Base-by-base conservation (phyloP, 2,888 invertebrate genomes). In the Tortrix viridana region DNA sequence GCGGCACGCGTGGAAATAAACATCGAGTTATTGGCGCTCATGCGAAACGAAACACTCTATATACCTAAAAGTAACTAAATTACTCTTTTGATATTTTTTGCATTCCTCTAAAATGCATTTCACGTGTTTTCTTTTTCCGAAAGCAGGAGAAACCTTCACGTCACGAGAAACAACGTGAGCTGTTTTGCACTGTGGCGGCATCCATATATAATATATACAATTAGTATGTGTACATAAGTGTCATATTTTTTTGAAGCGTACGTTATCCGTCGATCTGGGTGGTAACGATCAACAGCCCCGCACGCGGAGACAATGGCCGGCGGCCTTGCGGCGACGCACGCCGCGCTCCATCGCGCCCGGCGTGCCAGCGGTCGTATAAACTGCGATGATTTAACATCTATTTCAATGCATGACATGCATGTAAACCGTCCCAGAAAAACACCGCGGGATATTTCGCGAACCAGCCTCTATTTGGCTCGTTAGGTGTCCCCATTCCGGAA, bases 1-100 rank as follows among this genome's bases (percentile, higher is more conserved):
- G 32, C 37, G 22, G 47, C 60, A 60, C 46, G 44, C 22, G 46
- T 22, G 38, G 5, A 53, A 60, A 60, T 60, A 53, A 46, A 53
- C 47, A 44, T 16, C 26, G 26, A 12, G 49, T 49, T 49, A 49
- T 49, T 38, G n/a, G 14, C 14, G 14, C 38, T 38, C 38, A 38
- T n/a, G 14, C 38, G 38, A n/a, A n/a, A 38, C 38, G 38, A 38
- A 26, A 26, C 9, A 26, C 26, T 26, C 26, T 9, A 26, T 26
- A 26, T 9, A 26, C 26, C 9, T 2, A 7, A 26, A 9, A 26
- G 26, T 26, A 26, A 26, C 26, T 9, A 26, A 26, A 26, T 12
- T 3, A 26, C 7, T 26, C 7, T 26, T 26, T 26, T 26, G 3
- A 9, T 26, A 1, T 9, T 7, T 26, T 7, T 26, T 26, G 1